Conservation (phyloP, 2,888 invertebrate species). For the Eupelmus urozonus region DNA sequence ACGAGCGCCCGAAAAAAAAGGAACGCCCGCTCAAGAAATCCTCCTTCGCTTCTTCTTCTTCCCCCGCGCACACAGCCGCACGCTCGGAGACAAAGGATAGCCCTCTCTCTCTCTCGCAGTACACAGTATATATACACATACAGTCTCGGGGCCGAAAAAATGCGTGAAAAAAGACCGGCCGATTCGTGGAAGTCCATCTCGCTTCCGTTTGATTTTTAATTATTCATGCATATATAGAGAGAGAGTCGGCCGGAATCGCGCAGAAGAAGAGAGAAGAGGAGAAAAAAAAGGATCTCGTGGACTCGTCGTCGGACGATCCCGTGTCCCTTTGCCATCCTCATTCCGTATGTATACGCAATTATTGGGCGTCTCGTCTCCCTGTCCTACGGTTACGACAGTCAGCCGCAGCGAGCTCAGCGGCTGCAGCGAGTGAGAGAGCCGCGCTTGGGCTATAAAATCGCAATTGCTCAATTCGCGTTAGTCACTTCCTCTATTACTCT, state of each 20-base stretch:
- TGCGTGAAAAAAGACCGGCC: not conserved
- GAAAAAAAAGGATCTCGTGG: not conserved
- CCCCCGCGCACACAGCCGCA: not conserved
- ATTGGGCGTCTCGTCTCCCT: constrained; percentile 65
- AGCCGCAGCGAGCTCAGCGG: not conserved
- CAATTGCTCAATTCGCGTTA: constrained; percentile 60
- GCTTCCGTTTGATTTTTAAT: constrained; percentile 55
- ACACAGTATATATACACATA: not conserved
- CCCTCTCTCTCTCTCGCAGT: too few species aligned
- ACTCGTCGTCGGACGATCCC: constrained; percentile 57
- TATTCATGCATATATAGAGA: constrained; percentile 40
- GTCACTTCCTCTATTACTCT: constrained; percentile 58
- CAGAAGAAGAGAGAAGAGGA: not conserved
- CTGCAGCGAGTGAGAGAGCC: constrained; percentile 5
- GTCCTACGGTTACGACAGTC: constrained; percentile 60
- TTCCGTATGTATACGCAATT: constrained; percentile 71
- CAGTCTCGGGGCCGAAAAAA: not conserved
- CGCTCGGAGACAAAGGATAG: not conserved
- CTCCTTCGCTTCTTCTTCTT: not conserved
- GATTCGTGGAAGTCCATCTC: constrained; percentile 27
- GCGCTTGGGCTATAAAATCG: constrained; percentile 48
- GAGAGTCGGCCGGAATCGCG: not conserved
- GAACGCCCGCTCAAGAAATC: not conserved
- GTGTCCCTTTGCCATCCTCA: constrained; percentile 56
- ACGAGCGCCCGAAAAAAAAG: not conserved